Conservation (phyloP, 2,888 invertebrate genomes). For the Aphodius granarius region DNA sequence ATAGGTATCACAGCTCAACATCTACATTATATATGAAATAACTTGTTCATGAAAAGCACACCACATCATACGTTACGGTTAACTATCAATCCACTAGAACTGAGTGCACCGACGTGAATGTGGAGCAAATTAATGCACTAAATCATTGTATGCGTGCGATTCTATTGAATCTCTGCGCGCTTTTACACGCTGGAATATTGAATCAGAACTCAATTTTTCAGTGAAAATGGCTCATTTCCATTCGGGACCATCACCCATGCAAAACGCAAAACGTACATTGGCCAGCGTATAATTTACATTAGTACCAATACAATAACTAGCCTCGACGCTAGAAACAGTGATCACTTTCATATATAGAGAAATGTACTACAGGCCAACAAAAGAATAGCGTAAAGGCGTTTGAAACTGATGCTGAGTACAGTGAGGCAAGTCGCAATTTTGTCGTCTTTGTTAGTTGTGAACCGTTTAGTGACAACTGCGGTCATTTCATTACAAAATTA, state of each 20-base stretch:
- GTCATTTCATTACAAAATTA: not conserved
- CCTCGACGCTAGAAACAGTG: not conserved
- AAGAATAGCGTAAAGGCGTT: too few species aligned
- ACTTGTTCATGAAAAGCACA: too few species aligned
- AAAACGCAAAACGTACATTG: not conserved
- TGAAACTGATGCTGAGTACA: too few species aligned
- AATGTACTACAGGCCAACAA: not conserved
- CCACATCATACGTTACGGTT: not conserved
- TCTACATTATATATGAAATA: too few species aligned
- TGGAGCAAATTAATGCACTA: not conserved
- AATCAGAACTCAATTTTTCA: not conserved
- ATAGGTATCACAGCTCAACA: too few species aligned
- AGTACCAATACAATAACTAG: not conserved
- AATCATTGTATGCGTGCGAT: not conserved
- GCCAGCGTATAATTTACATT: not conserved
- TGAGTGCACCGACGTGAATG: not conserved
- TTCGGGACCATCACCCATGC: not conserved
- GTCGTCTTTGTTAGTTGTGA: too few species aligned
- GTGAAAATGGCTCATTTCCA: not conserved
- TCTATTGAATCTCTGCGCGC: not conserved
- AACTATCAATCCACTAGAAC: not conserved
- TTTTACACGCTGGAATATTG: not conserved
- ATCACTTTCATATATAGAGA: not conserved
- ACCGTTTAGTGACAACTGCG: too few species aligned
- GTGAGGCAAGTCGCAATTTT: too few species aligned